Evolutionary conservation across 2,888 invertebrate genomes (phyloP).

Genomic region (Drosophila subquinaria): DNA sequence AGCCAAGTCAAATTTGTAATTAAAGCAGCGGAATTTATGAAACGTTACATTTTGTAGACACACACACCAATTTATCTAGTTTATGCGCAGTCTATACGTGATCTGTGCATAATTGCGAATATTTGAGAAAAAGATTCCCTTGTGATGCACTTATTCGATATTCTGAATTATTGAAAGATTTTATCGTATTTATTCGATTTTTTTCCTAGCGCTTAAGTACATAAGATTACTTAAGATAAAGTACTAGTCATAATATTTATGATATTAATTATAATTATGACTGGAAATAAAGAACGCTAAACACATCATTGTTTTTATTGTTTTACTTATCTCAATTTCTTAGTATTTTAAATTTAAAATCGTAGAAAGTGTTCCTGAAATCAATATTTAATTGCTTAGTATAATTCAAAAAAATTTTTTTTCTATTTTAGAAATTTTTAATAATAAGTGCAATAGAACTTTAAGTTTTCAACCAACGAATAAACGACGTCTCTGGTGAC

Average conservation of each 20-base stretch:
- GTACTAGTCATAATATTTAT: too few species aligned
- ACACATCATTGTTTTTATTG: not conserved
- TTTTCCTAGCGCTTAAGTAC: too few species aligned
- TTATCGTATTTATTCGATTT: too few species aligned
- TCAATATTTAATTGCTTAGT: too few species aligned
- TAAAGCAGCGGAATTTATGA: conserved; percentile 79
- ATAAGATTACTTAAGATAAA: too few species aligned
- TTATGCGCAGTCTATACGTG: conserved; percentile 36
- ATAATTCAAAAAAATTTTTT: too few species aligned
- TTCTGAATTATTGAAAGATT: too few species aligned
- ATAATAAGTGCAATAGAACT: too few species aligned
- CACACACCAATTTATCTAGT: conserved; percentile 11
- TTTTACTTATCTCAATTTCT: not conserved
- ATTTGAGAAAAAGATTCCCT: too few species aligned
- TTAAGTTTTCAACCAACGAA: too few species aligned
- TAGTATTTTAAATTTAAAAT: not conserved
- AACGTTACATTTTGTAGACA: conserved; percentile 72
- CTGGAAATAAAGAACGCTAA: not conserved
- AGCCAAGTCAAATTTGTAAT: conserved; percentile 77
- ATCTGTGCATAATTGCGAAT: conserved; percentile 16
- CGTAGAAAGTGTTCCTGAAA: not conserved
- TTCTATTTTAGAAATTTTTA: too few species aligned
- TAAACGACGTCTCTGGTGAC: too few species aligned
- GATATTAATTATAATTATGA: not conserved
- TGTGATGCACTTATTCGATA: not conserved